A percentile compares a stretch with the other conserved stretches of the same genome.
Evolutionary conservation across 2,797 vertebrate species (phyloP).

Genomic region (Mus minutoides): DNA sequence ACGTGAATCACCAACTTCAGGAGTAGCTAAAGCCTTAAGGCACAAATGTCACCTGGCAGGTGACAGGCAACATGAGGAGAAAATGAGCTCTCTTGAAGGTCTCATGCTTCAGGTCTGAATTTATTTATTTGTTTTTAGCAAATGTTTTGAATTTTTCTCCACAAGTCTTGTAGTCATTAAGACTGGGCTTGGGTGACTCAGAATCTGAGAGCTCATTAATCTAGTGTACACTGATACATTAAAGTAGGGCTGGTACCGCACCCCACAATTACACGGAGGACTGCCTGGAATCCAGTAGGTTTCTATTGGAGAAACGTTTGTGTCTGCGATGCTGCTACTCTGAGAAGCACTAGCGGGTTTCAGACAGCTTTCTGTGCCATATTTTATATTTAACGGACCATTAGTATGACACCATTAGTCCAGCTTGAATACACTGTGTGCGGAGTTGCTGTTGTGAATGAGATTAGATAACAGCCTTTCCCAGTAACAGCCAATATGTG

Average conservation of each 20-base stretch:
- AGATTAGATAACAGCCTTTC: background rate
- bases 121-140: background rate
- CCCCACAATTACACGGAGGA: background rate
- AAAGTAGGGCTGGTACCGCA: background rate
- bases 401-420: conserved; percentile 2
- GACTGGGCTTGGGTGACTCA: background rate
- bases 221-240: background rate
- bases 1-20: background rate
- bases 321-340: background rate
- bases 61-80: background rate
- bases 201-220: background rate
- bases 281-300: background rate
- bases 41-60: background rate
- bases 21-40: background rate
- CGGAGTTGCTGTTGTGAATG: background rate
- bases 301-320: background rate
- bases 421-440: background rate
- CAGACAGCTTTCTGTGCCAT: background rate
- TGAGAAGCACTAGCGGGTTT: background rate
- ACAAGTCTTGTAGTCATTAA: background rate
- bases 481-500: background rate
- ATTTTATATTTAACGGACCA: conserved; percentile 46
- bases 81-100: background rate
- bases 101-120: background rate
- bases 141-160: background rate